Evolutionary conservation across 2,797 vertebrate species (phyloP).

Genomic region (Galaxias olidus): DNA sequence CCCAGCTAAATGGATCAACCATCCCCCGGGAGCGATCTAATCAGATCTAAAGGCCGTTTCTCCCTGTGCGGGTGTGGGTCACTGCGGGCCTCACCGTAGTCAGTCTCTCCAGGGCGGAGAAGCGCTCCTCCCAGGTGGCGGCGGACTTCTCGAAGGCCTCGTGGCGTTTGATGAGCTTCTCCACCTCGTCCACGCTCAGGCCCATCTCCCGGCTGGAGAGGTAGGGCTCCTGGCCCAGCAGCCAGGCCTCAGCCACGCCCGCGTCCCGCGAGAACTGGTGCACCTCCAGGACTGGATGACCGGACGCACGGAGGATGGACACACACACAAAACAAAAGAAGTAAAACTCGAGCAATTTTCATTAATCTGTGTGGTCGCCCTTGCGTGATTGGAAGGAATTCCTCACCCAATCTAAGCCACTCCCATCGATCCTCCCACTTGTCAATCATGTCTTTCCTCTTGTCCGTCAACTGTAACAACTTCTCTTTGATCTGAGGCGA

Average conservation of each 20-base stretch:
- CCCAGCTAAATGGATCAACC: no score
- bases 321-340: background rate
- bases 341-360: no score
- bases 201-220: slow-evolving; percentile 91
- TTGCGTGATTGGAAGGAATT: background rate
- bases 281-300: slow-evolving; percentile 95
- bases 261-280: slow-evolving; percentile 96
- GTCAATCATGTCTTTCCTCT: slow-evolving; percentile 99
- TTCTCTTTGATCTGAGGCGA: slow-evolving; percentile 90
- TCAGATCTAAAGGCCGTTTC: background rate
- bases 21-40: background rate
- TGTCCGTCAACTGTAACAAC: slow-evolving; percentile 91
- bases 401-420: slow-evolving; percentile 96
- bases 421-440: slow-evolving; percentile 99
- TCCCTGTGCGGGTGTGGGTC: background rate
- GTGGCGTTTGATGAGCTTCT: slow-evolving; percentile 93
- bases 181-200: slow-evolving; percentile 92
- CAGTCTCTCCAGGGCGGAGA: slow-evolving; percentile 90
- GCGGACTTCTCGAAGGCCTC: slow-evolving; percentile 97
- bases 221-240: slow-evolving; percentile 93
- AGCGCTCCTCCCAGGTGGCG: slow-evolving; percentile 95
- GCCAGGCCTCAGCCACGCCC: slow-evolving; percentile 93
- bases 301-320: no score
- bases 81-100: slow-evolving; percentile 81
- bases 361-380: no score